These are phyloP conservation scores for Yponomeuta sedellus DNA, from an alignment of 2,888 invertebrate species.

Conservation along the genomic window DNA sequence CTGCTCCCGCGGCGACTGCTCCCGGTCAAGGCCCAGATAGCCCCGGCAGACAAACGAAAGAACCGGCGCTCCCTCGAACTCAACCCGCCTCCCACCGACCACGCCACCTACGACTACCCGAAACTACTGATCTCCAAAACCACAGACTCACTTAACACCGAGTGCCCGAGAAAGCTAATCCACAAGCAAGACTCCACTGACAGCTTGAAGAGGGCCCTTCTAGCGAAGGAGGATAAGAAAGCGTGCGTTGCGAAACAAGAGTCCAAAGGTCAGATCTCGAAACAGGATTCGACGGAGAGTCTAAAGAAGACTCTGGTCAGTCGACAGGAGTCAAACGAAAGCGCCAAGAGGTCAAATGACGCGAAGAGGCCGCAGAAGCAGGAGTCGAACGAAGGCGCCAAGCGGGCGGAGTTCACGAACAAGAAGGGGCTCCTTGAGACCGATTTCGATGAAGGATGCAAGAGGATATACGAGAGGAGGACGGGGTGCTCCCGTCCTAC, in stretches of 20 bases:
- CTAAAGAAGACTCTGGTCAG: constrained; percentile 60
- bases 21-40: constrained; percentile 66
- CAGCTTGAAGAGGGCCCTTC: constrained; percentile 59
- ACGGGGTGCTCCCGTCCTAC: constrained; percentile 64
- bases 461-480: constrained; percentile 65
- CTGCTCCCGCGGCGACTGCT: constrained; percentile 65
- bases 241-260: constrained; percentile 48
- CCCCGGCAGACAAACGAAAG: constrained; percentile 63
- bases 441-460: constrained; percentile 58
- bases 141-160: constrained; percentile 66
- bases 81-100: constrained; percentile 56
- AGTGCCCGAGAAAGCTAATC: constrained; percentile 63
- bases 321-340: constrained; percentile 64
- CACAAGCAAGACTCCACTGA: constrained; percentile 68
- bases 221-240: constrained; percentile 65
- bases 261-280: constrained; percentile 32
- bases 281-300: constrained; percentile 39
- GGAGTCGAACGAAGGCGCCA: constrained; percentile 10
- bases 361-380: constrained; percentile 35
- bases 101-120: constrained; percentile 48
- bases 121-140: constrained; percentile 71
- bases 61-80: constrained; percentile 70
- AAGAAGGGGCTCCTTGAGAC: constrained; percentile 66
- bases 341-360: constrained; percentile 56
- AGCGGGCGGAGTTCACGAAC: constrained; percentile 39